Evolutionary conservation across 2,113 vertebrate species (phyloP), one percentile per base, ranked within the genome.

Genomic region (Aspiorhynchus laticeps): DNA sequence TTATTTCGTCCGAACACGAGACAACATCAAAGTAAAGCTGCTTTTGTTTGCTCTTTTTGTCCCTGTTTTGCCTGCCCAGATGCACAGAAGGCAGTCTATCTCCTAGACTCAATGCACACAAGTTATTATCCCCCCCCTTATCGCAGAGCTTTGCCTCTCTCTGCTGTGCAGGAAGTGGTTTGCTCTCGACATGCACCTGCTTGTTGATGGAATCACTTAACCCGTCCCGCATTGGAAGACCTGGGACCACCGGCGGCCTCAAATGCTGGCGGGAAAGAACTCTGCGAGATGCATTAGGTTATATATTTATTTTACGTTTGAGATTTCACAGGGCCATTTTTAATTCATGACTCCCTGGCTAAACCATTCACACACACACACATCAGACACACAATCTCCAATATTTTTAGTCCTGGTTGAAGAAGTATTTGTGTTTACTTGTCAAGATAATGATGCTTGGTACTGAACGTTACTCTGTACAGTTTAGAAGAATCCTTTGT

Each of bases 401-500:
- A 14, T 51, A 38, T 63, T 76, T 76, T 51, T 51, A 76, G 43
- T 12, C n/a, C 48, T 80, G 48, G 15, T 79, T 79, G 56, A 63
- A 48, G 41, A 65, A 46, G n/a, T 69, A 26, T 19, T 33, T 19
- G 26, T n/a, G 48, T 73, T 43, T 77, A 33, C 38, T 46, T 28
- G 46, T 51, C 26, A 78, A 26, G 0, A 53, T 51, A 31, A 82
- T 48, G 56, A 80, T 63, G 28, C 77, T 24, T 56, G 10, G 21
- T 59, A 24, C 28, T 79, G 76, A 56, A 79, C 3, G 48, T 41
- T 67, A 7, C 31, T 41, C 28, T 48, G 38, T 41, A 14, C 24
- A 80, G 65, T 73, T 53, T 61, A 91, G 88, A 91, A 91, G 92
- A 93, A 94, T 93, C 93, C 8, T 93, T 89, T 7, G 21, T 26